Evolutionary conservation across 2,113 vertebrate species (phyloP).

Genomic region (Anguilla rostrata): DNA sequence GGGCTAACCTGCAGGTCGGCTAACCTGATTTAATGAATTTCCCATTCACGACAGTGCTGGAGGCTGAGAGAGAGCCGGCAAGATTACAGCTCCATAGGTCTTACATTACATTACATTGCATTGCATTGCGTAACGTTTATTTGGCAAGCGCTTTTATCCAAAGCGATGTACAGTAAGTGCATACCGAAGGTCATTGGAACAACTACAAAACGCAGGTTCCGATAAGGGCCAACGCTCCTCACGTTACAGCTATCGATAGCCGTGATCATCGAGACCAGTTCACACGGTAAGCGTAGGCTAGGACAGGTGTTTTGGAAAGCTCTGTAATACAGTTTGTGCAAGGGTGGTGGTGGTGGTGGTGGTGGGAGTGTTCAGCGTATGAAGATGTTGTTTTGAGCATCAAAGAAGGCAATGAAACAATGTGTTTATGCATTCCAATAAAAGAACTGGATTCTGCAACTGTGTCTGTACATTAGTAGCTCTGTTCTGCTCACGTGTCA

Average conservation of each 20-base stretch:
- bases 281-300: no score
- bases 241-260: no score
- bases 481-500: background rate
- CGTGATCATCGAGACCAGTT: no score
- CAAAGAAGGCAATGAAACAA: background rate
- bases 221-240: no score
- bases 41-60: background rate
- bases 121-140: no score
- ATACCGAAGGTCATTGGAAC: no score
- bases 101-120: no score
- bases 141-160: no score
- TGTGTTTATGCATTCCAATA: background rate
- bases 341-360: background rate
- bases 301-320: background rate
- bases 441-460: constrained; percentile 17
- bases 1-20: no score
- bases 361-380: background rate
- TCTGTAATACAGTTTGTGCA: background rate
- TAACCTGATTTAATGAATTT: background rate
- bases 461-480: background rate
- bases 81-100: background rate
- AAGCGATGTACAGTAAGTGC: no score
- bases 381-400: background rate
- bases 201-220: no score
- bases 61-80: background rate